phyloP scores from a whole-genome alignment of 2,888 invertebrate species.

The Cheilosia soror region DNA sequence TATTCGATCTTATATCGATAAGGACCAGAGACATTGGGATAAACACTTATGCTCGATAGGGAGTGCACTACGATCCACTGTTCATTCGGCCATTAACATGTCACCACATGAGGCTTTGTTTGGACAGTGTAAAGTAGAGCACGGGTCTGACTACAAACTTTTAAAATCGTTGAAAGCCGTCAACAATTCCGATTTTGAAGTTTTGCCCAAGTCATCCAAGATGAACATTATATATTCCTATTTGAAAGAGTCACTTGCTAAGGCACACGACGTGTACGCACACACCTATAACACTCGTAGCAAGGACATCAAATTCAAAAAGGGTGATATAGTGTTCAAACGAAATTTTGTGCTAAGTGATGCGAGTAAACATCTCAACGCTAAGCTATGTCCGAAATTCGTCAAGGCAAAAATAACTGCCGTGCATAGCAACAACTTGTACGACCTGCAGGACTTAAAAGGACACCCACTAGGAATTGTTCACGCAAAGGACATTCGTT shows the following conservation, averaged over 20 bases:
- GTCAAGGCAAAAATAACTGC: not conserved
- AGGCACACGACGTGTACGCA: not conserved
- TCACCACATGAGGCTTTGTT: slow-evolving; percentile 33
- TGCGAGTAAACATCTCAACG: not conserved
- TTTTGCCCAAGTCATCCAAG: not conserved
- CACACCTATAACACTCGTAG: not conserved
- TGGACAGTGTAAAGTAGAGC: not conserved
- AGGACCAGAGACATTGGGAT: not conserved
- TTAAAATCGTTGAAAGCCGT: not conserved
- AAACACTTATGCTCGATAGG: not conserved
- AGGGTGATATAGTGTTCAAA: not conserved
- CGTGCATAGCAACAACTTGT: not conserved
- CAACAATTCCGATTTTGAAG: slow-evolving; percentile 21
- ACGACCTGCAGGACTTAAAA: not conserved
- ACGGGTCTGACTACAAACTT: not conserved
- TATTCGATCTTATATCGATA: not conserved
- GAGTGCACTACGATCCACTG: not conserved
- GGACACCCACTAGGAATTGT: not conserved
- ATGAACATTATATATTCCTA: slow-evolving; percentile 9
- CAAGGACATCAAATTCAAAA: not conserved
- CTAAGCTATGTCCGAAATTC: slow-evolving; percentile 18
- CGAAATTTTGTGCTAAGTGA: not conserved
- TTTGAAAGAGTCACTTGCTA: not conserved
- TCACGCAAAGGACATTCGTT: not conserved
- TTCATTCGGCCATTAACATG: slow-evolving; percentile 21